Base-by-base conservation (phyloP, 1,140 invertebrate species). In the Drosophila ercepeae region DNA sequence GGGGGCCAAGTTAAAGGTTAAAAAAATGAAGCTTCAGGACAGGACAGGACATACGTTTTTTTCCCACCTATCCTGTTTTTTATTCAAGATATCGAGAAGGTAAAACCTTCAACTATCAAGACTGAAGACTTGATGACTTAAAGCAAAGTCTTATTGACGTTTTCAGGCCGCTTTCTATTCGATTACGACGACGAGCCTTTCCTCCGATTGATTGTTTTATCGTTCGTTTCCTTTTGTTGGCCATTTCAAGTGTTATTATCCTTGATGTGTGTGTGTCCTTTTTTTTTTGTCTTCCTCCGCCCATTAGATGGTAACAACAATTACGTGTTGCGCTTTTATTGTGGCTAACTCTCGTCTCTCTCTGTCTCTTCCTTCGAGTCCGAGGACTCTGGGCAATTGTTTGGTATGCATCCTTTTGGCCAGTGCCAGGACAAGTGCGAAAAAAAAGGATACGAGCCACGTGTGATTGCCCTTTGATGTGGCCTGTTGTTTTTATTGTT, bases 251-350 rank as follows among this genome's bases (percentile, higher is more conserved):
- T 42, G 52, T 13, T 44, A 44, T 44, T 54, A 32, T 44, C 14
- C 42, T 9, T 32, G 29, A 9, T 42, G 14, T 16, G 27, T 27
- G 16, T 61, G n/a, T n/a, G n/a, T n/a, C n/a, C 21, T 54, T 11
- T 42, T 42, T 39, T n/a, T n/a, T 21, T 34, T 7, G 19, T 23
- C 6, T 13, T 39, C 16, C 2, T 11, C 6, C 46, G 48, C 6
- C 63, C 65, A 68, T 55, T 68, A 57, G 16, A 32, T 18, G 55
- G 61, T 52, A 68, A 49, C 61, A 78, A 74, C 78, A 83, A 78
- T 78, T 83, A 83, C 78, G 78, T 83, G 78, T 82, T 82, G 78
- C 78, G 74, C 78, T 78, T 82, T 83, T 83, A 83, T 83, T 78
- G 78, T 44, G 65, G 48, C 71, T 36, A 39, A 60, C 44, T 39